phyloP scores from a whole-genome alignment of 2,888 invertebrate species.

The Netelia inedita region DNA sequence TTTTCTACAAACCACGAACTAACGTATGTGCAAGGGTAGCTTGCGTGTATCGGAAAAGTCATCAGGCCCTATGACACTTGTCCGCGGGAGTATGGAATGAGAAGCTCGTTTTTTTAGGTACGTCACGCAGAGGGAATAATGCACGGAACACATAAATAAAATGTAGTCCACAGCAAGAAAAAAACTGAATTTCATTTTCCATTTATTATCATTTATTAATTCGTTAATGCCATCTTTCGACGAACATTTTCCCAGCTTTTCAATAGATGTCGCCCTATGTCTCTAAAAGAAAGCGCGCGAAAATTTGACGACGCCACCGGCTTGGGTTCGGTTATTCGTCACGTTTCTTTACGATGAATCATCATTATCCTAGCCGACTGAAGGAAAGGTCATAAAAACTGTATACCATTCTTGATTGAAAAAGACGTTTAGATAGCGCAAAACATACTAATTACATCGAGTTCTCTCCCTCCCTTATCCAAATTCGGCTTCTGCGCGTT shows the following conservation, averaged over 20 bases:
- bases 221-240: neutral
- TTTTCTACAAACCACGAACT: conserved; percentile 29
- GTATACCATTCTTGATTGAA: neutral
- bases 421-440: neutral
- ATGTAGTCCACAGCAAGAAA: neutral
- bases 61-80: neutral
- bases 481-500: conserved; percentile 40
- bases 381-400: neutral
- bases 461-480: neutral
- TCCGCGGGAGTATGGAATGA: neutral
- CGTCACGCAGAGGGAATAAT: neutral
- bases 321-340: neutral
- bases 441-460: neutral
- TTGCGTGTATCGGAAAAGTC: neutral
- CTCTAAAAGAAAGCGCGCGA: conserved; percentile 38
- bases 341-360: conserved; percentile 7
- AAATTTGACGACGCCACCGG: conserved; percentile 20
- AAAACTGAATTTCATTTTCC: neutral
- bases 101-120: neutral
- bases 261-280: neutral
- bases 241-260: neutral
- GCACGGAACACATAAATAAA: neutral
- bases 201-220: neutral
- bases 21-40: neutral
- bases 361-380: neutral